Base-by-base conservation (phyloP, 2,888 invertebrate genomes). In the Sialis fuliginosa region DNA sequence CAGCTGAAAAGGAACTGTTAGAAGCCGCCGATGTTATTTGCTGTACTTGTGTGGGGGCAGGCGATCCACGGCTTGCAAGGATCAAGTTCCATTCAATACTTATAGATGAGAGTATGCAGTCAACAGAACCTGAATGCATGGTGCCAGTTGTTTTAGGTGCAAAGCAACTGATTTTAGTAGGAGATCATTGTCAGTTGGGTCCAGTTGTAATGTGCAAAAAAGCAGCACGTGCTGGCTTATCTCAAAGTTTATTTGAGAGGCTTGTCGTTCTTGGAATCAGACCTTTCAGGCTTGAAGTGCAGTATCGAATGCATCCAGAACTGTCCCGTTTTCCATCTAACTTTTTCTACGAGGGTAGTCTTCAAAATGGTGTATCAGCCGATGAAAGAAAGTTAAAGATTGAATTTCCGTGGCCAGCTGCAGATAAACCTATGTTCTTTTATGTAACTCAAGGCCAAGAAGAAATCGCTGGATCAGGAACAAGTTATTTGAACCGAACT, bases 191-290 rank as follows among this genome's bases (percentile, higher is more conserved):
- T 61, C 98, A 99, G 66, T 70, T 98, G 50, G 97, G 97, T 0
- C 98, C 97, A 0, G 97, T 98, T 1, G 97, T 98, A 1, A 96
- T 97, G 95, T 97, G 96, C 69, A 97, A 97, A 66, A 95, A 96
- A 62, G 97, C 98, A 0, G 93, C 96, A 0, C 77, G 89, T 46
- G 97, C 98, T 1, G 98, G 98, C 1, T 75, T 99, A 22, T 91
- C 91, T 0, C 97, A 97, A 64, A 95, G 95, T 45, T 72, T 98
- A 50, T 98, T 99, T 64, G 98, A 98, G 62, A 76, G 98, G 5
- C 72, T 99, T 1, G 97, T 99, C 0, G 93, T 98, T 0, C 74
- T 98, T 6, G 97, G 97, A 6, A 97, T 96, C 55, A 75, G 96
- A 31, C 98, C 98, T 0, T 93, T 97, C 66, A 80, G 97, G 0